Evolutionary conservation across 2,113 vertebrate species (phyloP).

Genomic region (Cervus canadensis): DNA sequence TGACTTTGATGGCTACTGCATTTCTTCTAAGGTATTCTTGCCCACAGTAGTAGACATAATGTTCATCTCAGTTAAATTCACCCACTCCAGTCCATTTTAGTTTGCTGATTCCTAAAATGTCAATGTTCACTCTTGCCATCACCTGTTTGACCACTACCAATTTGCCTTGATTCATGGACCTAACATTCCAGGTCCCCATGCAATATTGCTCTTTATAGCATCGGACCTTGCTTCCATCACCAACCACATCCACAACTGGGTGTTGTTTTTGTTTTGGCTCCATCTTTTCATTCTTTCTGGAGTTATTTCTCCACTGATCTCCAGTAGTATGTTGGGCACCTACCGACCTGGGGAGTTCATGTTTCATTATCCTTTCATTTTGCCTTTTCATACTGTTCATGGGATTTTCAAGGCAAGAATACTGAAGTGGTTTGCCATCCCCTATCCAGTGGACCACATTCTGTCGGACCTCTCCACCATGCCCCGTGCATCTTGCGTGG

Average conservation of each 20-base stretch:
- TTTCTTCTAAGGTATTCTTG: background rate
- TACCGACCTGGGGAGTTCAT: background rate
- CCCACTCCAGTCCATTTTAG: background rate
- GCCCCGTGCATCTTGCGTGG: accelerated
- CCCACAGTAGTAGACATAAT: background rate
- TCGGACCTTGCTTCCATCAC: background rate
- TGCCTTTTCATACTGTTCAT: background rate
- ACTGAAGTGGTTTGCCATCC: background rate
- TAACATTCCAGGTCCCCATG: background rate
- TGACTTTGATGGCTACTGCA: background rate
- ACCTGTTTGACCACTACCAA: background rate
- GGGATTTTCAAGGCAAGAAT: background rate
- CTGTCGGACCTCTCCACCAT: background rate
- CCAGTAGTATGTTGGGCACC: background rate
- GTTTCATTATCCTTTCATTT: background rate
- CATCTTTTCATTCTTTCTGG: background rate
- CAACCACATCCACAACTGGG: background rate
- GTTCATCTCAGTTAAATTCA: background rate
- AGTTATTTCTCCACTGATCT: background rate
- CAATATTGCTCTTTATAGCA: background rate
- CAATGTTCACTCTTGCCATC: background rate
- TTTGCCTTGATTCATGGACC: background rate
- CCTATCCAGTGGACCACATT: background rate
- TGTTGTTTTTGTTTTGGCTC: background rate
- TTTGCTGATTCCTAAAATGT: background rate